Percentiles rank a stretch among this genome's conserved stretches.
Evolutionary conservation across 2,113 vertebrate species (phyloP).

Genomic region (Abramis brama): DNA sequence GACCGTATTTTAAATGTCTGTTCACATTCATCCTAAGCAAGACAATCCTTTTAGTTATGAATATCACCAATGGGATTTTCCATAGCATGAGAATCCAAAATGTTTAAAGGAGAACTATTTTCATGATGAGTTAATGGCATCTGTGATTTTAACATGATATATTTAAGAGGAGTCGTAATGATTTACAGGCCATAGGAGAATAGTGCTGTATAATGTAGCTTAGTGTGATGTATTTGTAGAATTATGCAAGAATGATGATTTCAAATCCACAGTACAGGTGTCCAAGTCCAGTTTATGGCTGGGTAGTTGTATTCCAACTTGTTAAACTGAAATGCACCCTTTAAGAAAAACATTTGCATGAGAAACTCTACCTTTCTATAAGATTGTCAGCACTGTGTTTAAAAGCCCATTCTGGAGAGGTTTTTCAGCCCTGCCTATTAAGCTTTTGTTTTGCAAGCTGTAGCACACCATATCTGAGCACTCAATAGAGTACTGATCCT

Average conservation of each 20-base stretch:
- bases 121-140: slow-evolving; percentile 18
- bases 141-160: slow-evolving; percentile 28
- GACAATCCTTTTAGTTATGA: slow-evolving; percentile 19
- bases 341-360: neutral
- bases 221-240: slow-evolving; percentile 17
- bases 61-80: slow-evolving; percentile 12
- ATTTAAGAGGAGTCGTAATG: slow-evolving; percentile 7
- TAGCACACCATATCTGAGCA: neutral
- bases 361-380: neutral
- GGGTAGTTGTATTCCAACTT: neutral
- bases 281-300: slow-evolving; percentile 22
- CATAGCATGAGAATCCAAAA: slow-evolving; percentile 35
- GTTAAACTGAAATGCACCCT: neutral
- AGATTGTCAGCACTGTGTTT: neutral
- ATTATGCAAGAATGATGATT: slow-evolving; percentile 16
- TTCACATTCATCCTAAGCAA: slow-evolving; percentile 39
- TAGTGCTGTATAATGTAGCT: neutral
- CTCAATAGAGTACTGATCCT: slow-evolving; percentile 36
- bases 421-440: neutral
- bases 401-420: neutral
- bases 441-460: neutral
- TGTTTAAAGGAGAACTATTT: slow-evolving; percentile 1
- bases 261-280: neutral
- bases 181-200: slow-evolving; percentile 25
- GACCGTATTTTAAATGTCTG: neutral